phyloP scores from a whole-genome alignment of 2,888 invertebrate species.

The Coremacera marginata region DNA sequence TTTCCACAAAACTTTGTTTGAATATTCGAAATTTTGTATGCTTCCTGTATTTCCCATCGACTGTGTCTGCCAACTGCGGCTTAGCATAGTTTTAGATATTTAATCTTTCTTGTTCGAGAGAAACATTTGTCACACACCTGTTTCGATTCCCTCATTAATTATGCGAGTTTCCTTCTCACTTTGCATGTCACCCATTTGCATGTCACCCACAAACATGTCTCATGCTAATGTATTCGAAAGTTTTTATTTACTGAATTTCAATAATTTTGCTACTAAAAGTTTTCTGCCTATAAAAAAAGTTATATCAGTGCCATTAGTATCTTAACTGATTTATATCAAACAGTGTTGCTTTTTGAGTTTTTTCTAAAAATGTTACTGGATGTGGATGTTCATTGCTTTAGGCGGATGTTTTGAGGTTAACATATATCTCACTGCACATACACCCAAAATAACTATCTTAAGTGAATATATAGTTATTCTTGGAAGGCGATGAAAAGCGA shows the following conservation, averaged over 20 bases:
- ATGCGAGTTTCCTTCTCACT: conserved; percentile 52
- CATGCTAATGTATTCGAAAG: background rate
- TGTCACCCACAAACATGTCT: background rate
- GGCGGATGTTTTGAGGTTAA: too few relatives aligned
- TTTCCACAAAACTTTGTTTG: background rate
- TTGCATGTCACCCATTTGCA: background rate
- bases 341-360: too few relatives aligned
- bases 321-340: too few relatives aligned
- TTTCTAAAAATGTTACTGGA: too few relatives aligned
- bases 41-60: background rate
- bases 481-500: background rate
- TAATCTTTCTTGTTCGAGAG: conserved; percentile 64
- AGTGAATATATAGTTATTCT: too few relatives aligned
- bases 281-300: background rate
- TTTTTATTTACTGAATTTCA: too few relatives aligned
- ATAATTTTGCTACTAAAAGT: background rate
- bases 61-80: background rate
- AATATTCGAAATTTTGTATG: background rate
- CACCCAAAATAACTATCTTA: too few relatives aligned
- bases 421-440: too few relatives aligned
- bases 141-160: conserved; percentile 65
- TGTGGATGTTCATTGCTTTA: too few relatives aligned
- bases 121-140: conserved; percentile 62
- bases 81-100: conserved; percentile 37
- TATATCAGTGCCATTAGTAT: too few relatives aligned